These are phyloP conservation scores for Monomorium pharaonis DNA, from an alignment of 1,140 invertebrate species.

Conservation along the genomic window DNA sequence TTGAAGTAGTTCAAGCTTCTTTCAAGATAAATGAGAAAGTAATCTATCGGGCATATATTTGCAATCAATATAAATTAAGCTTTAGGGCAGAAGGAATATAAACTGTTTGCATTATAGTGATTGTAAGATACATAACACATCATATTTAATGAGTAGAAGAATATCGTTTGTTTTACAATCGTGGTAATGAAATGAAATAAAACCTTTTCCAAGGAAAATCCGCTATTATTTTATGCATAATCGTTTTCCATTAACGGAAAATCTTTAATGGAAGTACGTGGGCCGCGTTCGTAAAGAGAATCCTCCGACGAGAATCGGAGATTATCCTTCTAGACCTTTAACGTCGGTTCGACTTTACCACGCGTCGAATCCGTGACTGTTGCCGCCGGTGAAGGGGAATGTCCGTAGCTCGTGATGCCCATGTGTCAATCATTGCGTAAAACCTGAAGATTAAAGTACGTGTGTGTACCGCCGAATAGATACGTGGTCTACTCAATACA, in stretches of 20 bases:
- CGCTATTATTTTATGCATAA: background rate
- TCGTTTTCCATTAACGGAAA: constrained; percentile 19
- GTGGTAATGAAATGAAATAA: background rate
- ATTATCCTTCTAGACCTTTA: constrained; percentile 34
- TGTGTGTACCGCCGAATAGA: background rate
- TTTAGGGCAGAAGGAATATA: background rate
- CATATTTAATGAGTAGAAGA: background rate
- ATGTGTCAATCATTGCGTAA: constrained; percentile 79
- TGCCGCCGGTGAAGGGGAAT: constrained; percentile 53
- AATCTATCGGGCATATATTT: background rate
- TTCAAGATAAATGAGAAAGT: background rate
- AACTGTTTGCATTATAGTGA: background rate
- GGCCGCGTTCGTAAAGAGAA: background rate
- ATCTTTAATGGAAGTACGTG: constrained; percentile 31
- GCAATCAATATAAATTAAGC: background rate
- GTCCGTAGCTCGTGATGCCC: constrained; percentile 47
- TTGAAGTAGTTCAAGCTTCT: background rate
- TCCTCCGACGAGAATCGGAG: background rate
- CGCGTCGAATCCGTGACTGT: constrained; percentile 44
- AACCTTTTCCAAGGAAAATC: background rate
- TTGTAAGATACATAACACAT: background rate
- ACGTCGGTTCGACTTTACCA: constrained; percentile 37
- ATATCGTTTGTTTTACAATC: background rate
- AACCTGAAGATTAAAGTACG: constrained; percentile 76
- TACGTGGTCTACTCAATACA: background rate